A percentile compares a stretch with the other conserved stretches of the same genome.
These are phyloP conservation scores for Enteromius unitaeniatus DNA, from an alignment of 2,797 vertebrate species.

Conservation along the genomic window DNA sequence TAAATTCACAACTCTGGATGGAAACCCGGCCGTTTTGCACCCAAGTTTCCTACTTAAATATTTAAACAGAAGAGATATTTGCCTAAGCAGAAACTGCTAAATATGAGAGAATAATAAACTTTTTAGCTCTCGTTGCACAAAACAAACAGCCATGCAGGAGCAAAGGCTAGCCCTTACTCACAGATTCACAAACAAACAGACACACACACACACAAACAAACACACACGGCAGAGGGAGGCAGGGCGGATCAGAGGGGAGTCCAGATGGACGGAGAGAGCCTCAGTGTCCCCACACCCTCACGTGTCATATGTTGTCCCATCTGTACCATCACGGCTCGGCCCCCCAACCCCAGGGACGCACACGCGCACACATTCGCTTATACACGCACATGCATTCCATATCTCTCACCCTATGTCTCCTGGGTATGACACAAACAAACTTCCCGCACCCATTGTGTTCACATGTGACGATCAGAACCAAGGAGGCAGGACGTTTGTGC, in stretches of 20 bases:
- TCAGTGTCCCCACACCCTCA: slow-evolving; percentile 74
- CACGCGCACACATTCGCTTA: slow-evolving; percentile 60
- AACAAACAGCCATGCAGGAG: slow-evolving; percentile 31
- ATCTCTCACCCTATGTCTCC: slow-evolving; percentile 22
- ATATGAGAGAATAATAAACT: neutral
- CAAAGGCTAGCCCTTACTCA: slow-evolving; percentile 64
- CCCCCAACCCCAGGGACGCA: slow-evolving; percentile 77
- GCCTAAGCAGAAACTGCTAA: neutral
- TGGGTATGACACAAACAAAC: slow-evolving; percentile 31
- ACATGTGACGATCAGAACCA: slow-evolving; percentile 9
- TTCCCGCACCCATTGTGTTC: slow-evolving; percentile 36
- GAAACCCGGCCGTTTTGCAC: neutral
- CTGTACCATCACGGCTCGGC: slow-evolving; percentile 82
- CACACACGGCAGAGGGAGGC: slow-evolving; percentile 76
- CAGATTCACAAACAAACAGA: slow-evolving; percentile 59
- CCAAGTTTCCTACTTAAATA: neutral
- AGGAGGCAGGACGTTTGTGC: neutral
- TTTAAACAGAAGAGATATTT: neutral
- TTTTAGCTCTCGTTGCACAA: slow-evolving; percentile 8
- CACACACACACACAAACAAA: slow-evolving; percentile 57
- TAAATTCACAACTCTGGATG: neutral
- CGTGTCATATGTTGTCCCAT: slow-evolving; percentile 88
- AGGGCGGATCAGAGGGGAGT: slow-evolving; percentile 80
- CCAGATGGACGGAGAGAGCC: slow-evolving; percentile 79
- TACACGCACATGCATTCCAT: slow-evolving; percentile 56